Evolutionary conservation across 2,113 vertebrate species (phyloP).

Genomic region (Nothobranchius furzeri): DNA sequence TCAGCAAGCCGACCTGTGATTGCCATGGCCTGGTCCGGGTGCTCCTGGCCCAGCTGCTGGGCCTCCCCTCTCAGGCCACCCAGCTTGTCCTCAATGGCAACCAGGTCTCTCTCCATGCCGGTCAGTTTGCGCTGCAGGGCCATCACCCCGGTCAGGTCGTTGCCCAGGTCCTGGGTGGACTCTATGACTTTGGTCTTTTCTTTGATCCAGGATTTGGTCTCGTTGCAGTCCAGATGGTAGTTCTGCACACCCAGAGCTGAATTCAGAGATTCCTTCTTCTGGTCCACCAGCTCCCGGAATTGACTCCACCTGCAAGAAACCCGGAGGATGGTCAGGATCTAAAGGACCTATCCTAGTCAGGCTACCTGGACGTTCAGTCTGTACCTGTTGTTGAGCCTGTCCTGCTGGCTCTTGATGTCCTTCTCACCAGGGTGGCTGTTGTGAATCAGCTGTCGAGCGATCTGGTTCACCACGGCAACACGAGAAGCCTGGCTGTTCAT

Average conservation of each 20-base stretch:
- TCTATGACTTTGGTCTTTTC: constrained; percentile 99
- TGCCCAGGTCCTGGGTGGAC: constrained; percentile 95
- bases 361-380: no score
- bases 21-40: constrained; percentile 93
- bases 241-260: constrained; percentile 98
- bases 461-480: constrained; percentile 95
- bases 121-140: constrained; percentile 95
- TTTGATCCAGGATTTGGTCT: constrained; percentile 98
- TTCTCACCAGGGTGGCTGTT: constrained; percentile 91
- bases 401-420: constrained; percentile 93
- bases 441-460: constrained; percentile 93
- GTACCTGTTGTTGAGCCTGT: constrained; percentile 95
- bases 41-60: constrained; percentile 85
- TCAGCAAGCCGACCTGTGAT: constrained; percentile 90
- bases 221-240: constrained; percentile 97
- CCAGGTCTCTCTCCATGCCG: constrained; percentile 93
- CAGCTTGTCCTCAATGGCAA: constrained; percentile 94
- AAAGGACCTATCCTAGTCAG: no score
- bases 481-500: constrained; percentile 97
- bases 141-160: constrained; percentile 94
- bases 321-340: background rate
- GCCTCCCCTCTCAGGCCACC: constrained; percentile 89
- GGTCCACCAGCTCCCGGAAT: constrained; percentile 94
- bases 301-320: constrained; percentile 87
- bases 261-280: constrained; percentile 92